phyloP scores from a whole-genome alignment of 2,797 vertebrate genomes.

The Pelobates cultripes region DNA sequence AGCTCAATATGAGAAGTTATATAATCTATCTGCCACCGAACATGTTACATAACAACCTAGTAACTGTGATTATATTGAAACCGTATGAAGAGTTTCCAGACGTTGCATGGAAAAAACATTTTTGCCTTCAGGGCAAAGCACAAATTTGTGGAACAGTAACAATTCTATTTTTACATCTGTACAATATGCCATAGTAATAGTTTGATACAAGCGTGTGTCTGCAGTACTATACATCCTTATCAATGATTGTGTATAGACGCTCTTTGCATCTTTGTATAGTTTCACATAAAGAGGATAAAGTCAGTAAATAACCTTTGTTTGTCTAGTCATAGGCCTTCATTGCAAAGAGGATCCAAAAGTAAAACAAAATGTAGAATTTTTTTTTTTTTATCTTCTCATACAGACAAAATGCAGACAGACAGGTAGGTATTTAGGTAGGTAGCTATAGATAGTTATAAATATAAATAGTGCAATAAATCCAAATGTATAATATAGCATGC shows the following conservation, averaged over 20 bases:
- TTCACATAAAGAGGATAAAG: no score
- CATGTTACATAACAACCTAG: conserved; percentile 16
- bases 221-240: not conserved
- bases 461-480: no score
- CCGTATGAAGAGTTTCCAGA: conserved; percentile 11
- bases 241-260: no score
- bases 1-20: not conserved
- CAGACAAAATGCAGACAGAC: no score
- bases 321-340: no score
- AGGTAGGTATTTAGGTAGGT: no score
- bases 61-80: not conserved
- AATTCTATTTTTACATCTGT: not conserved
- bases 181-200: not conserved
- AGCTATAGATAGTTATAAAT: no score
- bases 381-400: no score
- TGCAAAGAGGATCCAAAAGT: no score
- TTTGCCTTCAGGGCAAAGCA: not conserved
- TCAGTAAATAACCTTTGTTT: no score
- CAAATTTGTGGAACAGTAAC: conserved; percentile 7
- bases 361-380: no score
- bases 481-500: no score
- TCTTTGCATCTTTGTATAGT: not conserved
- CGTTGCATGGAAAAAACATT: conserved; percentile 15
- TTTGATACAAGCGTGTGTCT: not conserved
- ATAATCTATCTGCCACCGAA: not conserved